A percentile compares a stretch with the other conserved stretches of the same genome.
These are phyloP conservation scores for Eospalax fontanierii DNA, from an alignment of 2,797 vertebrate species.

Conservation along the genomic window DNA sequence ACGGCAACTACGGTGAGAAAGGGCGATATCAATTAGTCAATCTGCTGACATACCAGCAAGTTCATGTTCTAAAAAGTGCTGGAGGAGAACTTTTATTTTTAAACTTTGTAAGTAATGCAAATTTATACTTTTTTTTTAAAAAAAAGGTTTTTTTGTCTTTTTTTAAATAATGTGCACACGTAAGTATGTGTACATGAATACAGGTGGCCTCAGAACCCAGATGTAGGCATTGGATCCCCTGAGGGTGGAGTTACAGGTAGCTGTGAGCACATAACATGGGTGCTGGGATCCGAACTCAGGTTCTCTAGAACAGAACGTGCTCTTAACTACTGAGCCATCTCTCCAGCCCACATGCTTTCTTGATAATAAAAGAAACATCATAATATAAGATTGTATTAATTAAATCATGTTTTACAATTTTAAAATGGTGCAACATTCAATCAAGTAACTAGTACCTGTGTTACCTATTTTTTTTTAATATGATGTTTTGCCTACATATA, in stretches of 20 bases:
- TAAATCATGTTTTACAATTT: constrained; percentile 48
- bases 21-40: neutral
- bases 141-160: too few species aligned
- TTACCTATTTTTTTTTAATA: neutral
- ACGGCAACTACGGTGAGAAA: neutral
- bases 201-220: too few species aligned
- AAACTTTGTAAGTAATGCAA: neutral
- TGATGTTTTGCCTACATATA: too few species aligned
- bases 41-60: neutral
- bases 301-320: too few species aligned
- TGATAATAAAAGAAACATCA: constrained; percentile 42
- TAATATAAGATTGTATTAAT: neutral
- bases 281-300: too few species aligned
- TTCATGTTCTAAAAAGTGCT: neutral
- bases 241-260: too few species aligned
- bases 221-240: too few species aligned
- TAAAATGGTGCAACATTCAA: constrained; percentile 18
- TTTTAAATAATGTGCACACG: too few species aligned
- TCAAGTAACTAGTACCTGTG: neutral
- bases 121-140: neutral
- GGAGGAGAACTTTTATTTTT: neutral
- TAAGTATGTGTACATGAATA: too few species aligned
- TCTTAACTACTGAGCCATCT: too few species aligned
- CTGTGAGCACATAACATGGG: too few species aligned
- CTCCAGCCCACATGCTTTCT: neutral